These are phyloP conservation scores for Chloroclysta siterata DNA, from an alignment of 2,888 invertebrate species.

Conservation along the genomic window DNA sequence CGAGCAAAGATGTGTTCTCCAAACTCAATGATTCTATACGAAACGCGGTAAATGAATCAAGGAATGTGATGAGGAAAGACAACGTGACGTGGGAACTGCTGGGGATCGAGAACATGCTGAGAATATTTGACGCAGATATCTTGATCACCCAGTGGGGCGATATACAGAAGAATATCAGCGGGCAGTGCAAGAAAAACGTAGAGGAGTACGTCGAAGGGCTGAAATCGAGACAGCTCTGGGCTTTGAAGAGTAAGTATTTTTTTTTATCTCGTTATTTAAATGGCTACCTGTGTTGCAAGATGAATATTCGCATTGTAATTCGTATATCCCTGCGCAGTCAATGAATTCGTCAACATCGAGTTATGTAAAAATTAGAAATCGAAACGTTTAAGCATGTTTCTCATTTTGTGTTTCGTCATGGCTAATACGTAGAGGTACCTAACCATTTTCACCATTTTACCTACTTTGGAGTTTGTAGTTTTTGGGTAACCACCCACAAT, in stretches of 20 bases:
- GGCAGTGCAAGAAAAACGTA: constrained; percentile 84
- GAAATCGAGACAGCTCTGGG: constrained; percentile 86
- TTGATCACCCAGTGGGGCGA: constrained; percentile 84
- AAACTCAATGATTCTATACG: constrained; percentile 68
- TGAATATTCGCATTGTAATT: background rate
- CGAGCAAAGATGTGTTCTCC: constrained; percentile 62
- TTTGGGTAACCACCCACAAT: background rate
- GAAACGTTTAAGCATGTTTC: constrained; percentile 31
- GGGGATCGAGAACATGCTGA: constrained; percentile 81
- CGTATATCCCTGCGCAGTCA: constrained; percentile 12
- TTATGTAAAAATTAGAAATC: constrained; percentile 47
- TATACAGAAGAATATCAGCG: constrained; percentile 74
- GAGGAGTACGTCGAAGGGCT: constrained; percentile 86
- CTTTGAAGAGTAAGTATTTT: constrained; percentile 87
- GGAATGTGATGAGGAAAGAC: constrained; percentile 55
- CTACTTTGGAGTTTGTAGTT: background rate
- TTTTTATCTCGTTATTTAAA: background rate
- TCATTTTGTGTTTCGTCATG: constrained; percentile 36
- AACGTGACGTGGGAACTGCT: constrained; percentile 48
- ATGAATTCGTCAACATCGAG: constrained; percentile 34
- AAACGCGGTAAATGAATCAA: constrained; percentile 71
- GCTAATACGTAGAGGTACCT: constrained; percentile 9
- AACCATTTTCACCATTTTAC: background rate
- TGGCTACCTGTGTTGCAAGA: background rate
- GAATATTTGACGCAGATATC: constrained; percentile 84